Percentiles rank a stretch among this genome's conserved stretches.
Evolutionary conservation across 2,888 invertebrate species (phyloP).

Genomic region (Hemistola chrysoprasaria): DNA sequence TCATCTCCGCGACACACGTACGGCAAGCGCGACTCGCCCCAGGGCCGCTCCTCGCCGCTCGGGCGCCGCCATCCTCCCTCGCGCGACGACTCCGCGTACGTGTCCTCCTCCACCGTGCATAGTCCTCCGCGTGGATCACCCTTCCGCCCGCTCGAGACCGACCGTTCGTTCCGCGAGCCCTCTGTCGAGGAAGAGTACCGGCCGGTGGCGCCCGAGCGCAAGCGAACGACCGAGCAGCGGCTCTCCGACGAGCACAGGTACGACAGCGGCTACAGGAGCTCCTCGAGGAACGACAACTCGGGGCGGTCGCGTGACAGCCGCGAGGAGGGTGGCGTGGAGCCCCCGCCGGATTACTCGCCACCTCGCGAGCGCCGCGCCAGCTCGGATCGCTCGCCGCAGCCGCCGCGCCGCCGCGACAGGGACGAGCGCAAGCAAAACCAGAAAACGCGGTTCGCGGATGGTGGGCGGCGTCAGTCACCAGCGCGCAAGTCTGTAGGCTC

Average conservation of each 20-base stretch:
- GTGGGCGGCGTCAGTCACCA: constrained; percentile 64
- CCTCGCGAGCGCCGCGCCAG: constrained; percentile 75
- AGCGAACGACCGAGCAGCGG: constrained; percentile 82
- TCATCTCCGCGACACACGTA: constrained; percentile 70
- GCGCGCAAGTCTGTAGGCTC: constrained; percentile 80
- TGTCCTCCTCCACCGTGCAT: constrained; percentile 81
- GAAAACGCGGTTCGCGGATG: constrained; percentile 86
- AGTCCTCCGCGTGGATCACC: constrained; percentile 80
- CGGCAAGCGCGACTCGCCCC: constrained; percentile 70
- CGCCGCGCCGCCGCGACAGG: constrained; percentile 70
- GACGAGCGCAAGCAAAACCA: constrained; percentile 84
- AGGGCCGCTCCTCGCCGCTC: constrained; percentile 67
- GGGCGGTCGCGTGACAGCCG: constrained; percentile 73
- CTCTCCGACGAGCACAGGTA: constrained; percentile 76
- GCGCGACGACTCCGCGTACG: constrained; percentile 81
- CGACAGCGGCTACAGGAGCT: constrained; percentile 82
- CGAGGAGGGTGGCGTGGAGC: constrained; percentile 81
- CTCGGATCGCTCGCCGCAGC: constrained; percentile 69
- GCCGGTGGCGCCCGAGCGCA: constrained; percentile 85
- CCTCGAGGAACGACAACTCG: constrained; percentile 78
- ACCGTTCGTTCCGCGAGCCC: constrained; percentile 74
- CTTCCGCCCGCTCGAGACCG: constrained; percentile 69
- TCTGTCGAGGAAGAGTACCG: constrained; percentile 75
- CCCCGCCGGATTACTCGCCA: constrained; percentile 88
- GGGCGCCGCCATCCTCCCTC: constrained; percentile 75